Conservation (phyloP, 2,888 invertebrate genomes). For the Lithosia quadra region DNA sequence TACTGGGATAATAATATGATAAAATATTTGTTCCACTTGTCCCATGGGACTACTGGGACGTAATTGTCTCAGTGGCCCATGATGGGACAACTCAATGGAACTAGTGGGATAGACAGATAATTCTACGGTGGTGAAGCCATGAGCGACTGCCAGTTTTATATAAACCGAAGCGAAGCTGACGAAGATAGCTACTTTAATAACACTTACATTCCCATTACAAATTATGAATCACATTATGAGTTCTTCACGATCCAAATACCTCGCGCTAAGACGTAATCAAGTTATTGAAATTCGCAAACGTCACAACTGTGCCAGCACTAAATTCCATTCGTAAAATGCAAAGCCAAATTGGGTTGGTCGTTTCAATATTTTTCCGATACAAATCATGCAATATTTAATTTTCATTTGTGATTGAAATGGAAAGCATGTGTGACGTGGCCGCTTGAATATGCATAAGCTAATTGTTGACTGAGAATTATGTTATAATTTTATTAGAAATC, state of each 20-base stretch:
- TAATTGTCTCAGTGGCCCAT: no score
- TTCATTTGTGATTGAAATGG: background rate
- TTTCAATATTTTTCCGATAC: constrained; percentile 8
- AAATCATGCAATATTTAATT: background rate
- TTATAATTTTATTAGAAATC: no score
- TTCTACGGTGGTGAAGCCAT: no score
- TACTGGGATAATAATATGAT: no score
- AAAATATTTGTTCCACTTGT: no score
- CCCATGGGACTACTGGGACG: no score
- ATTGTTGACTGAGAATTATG: no score
- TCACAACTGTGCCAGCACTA: background rate
- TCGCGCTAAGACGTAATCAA: background rate
- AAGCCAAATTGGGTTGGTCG: constrained; percentile 11
- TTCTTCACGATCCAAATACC: background rate
- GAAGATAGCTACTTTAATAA: background rate
- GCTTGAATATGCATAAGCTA: background rate
- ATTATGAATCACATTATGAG: no score
- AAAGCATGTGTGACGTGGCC: constrained; percentile 1
- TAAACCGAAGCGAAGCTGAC: no score
- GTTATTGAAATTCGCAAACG: background rate
- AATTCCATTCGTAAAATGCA: constrained; percentile 1
- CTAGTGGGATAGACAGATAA: no score
- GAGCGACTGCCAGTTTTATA: no score
- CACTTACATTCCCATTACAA: background rate
- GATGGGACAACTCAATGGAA: no score